phyloP scores from a whole-genome alignment of 2,888 invertebrate genomes.

The Phania funesta region DNA sequence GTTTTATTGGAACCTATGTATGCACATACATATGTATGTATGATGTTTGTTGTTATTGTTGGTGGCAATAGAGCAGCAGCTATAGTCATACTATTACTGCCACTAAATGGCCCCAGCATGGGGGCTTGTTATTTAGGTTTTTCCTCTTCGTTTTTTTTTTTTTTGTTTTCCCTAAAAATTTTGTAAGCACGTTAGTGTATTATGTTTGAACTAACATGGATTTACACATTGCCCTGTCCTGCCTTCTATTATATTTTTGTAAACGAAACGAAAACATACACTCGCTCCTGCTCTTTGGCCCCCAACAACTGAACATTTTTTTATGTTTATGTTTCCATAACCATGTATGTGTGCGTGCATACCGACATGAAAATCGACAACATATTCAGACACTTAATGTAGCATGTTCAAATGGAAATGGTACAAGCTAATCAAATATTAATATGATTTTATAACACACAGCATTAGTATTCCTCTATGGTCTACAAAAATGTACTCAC shows the following conservation, averaged over 20 bases:
- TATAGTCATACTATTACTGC: constrained; percentile 57
- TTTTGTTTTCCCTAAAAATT: constrained; percentile 23
- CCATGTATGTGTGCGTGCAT: background rate
- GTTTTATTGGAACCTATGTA: constrained; percentile 18
- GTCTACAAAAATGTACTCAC: constrained; percentile 9
- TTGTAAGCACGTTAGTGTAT: background rate
- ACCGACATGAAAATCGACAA: constrained; percentile 33
- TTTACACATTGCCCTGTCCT: constrained; percentile 50
- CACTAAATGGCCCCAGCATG: constrained; percentile 66
- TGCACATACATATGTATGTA: background rate
- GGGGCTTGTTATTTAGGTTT: constrained; percentile 52
- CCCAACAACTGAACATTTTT: constrained; percentile 13
- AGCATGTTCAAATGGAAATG: constrained; percentile 64
- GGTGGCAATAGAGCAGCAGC: constrained; percentile 59
- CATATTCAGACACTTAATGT: constrained; percentile 67
- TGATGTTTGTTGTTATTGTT: constrained; percentile 43
- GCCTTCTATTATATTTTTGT: background rate
- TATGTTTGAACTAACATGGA: constrained; percentile 53
- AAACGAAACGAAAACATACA: constrained; percentile 28
- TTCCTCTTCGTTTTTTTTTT: background rate
- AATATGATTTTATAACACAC: constrained; percentile 67
- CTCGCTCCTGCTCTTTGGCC: constrained; percentile 41
- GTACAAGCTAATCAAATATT: constrained; percentile 68
- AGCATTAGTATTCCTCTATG: constrained; percentile 56
- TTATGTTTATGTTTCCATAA: constrained; percentile 26